Evolutionary conservation across 1,140 invertebrate species (phyloP), one percentile per base, ranked within the genome.

Genomic region (Anadara kagoshimensis): DNA sequence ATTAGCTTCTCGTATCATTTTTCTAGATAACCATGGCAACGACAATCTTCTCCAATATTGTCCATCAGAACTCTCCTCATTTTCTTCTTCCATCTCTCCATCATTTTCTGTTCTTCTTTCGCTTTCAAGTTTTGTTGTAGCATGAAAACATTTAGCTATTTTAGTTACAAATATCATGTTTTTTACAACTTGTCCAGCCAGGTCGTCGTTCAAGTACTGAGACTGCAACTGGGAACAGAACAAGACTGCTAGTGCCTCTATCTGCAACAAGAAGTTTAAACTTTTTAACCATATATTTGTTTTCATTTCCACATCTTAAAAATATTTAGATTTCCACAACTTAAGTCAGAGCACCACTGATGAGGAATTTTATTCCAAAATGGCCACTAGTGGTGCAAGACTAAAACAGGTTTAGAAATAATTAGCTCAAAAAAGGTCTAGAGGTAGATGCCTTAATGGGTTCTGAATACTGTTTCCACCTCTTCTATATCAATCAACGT

Each of bases 141-240:
- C 51, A 76, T 93, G 63, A 36, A 89, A 88, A 72, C 56, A 36
- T 44, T 91, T 90, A 1, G 94, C 83, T 56, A 94, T 90, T 83
- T 92, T 92, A 0, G 92, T 92, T 22, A 95, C 87, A 78, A 92
- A 94, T 12, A 95, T 89, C 54, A 95, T 87, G 86, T 95, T 94
- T 84, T 94, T 94, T 4, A 93, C 90, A 20, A 90, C 81, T 88
- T 90, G 85, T 57, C 87, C 82, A 14, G 83, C 83, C 10, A 87
- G 63, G 22, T 81, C 79, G 29, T 81, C 71, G 24, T 79, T 79
- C n/a, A 88, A 64, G 41, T 76, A 71, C 29, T 75, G 70, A 29
- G 94, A 92, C 54, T 92, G 91, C 29, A 95, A 90, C 82, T 95
- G 94, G 12, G 92, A 93, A 64, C 93, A 92, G 63, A 95, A 90